Evolutionary conservation across 2,797 vertebrate species (phyloP).

Genomic region (Labroides dimidiatus): DNA sequence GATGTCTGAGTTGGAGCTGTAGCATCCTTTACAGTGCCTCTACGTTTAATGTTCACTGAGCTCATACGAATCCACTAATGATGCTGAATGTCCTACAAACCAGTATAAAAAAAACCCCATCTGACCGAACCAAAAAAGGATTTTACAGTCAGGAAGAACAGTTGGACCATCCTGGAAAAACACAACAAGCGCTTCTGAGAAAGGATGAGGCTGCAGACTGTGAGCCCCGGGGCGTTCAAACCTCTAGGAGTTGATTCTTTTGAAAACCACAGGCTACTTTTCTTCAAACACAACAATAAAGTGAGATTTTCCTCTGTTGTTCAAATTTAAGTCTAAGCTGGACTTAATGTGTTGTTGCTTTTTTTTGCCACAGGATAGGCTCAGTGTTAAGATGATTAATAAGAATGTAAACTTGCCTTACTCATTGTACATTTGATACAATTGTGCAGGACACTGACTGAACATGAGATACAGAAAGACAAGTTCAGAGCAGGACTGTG

Average conservation of each 20-base stretch:
- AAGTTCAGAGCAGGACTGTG: too few species aligned
- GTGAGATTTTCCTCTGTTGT: conserved; percentile 4
- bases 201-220: conserved; percentile 27
- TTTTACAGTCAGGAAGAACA: neutral
- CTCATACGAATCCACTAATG: neutral
- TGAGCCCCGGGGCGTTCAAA: conserved; percentile 25
- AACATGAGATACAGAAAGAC: too few species aligned
- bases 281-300: conserved; percentile 12
- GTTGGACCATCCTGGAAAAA: conserved; percentile 10
- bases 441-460: too few species aligned
- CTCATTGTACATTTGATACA: too few species aligned
- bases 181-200: conserved; percentile 12
- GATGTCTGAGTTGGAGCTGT: neutral
- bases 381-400: neutral
- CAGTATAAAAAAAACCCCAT: neutral
- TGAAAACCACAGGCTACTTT: conserved; percentile 24
- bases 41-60: neutral
- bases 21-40: neutral
- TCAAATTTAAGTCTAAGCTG: neutral
- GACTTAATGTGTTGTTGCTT: neutral
- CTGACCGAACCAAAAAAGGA: neutral
- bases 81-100: neutral
- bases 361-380: neutral
- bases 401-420: neutral
- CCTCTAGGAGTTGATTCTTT: conserved; percentile 41